These are phyloP conservation scores for Megalurothrips usitatus DNA, from an alignment of 2,888 invertebrate species.

Conservation along the genomic window DNA sequence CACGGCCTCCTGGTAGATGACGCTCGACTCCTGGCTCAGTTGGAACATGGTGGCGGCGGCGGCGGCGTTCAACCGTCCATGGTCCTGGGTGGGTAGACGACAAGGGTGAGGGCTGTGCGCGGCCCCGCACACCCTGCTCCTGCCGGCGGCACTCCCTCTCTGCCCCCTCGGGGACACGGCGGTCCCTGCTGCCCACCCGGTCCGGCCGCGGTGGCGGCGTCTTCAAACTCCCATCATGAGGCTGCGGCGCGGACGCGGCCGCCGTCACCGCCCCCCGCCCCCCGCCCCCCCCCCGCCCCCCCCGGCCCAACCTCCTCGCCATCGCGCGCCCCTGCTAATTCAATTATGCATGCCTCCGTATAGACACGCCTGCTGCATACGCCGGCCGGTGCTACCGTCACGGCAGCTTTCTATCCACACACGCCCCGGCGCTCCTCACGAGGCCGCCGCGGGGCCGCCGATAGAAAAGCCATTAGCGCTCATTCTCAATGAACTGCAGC, in stretches of 20 bases:
- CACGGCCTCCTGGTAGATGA: constrained; percentile 32
- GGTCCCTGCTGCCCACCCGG: neutral
- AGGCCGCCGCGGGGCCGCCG: neutral
- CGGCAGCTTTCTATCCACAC: neutral
- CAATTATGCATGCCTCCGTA: neutral
- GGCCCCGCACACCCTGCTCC: neutral
- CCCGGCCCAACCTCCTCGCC: too few species aligned
- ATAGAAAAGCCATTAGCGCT: constrained; percentile 11
- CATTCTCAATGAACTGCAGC: neutral
- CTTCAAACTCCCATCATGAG: neutral
- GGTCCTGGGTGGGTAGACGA: too few species aligned
- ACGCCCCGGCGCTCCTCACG: neutral
- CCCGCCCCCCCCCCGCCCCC: too few species aligned
- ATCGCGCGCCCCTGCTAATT: neutral
- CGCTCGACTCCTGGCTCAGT: constrained; percentile 30
- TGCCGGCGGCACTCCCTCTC: neutral
- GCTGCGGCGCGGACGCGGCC: neutral
- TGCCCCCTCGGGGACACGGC: neutral
- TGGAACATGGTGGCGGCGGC: constrained; percentile 28
- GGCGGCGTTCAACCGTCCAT: neutral
- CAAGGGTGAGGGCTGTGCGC: too few species aligned
- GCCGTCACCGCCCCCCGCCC: too few species aligned
- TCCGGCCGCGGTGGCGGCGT: neutral
- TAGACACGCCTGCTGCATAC: neutral
- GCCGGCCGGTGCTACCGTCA: neutral